Conservation (phyloP, 2,797 vertebrate genomes). For the Mionectes olivaceus region DNA sequence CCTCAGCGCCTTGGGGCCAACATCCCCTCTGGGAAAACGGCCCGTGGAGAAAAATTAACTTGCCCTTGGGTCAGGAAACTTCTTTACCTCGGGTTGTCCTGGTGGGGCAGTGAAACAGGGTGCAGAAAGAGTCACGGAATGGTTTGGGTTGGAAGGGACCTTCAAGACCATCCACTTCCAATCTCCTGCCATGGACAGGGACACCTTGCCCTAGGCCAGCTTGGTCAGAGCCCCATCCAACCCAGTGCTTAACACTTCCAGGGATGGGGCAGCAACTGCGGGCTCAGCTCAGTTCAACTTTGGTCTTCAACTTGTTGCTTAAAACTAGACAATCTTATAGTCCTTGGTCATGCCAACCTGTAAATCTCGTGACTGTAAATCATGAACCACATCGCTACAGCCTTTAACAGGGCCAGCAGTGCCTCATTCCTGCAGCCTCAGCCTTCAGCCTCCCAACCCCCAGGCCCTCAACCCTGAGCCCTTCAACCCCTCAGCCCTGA, state of each 20-base stretch:
- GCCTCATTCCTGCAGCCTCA: neutral
- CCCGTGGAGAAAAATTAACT: neutral
- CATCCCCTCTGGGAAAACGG: neutral
- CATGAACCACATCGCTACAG: neutral
- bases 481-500: neutral
- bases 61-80: neutral
- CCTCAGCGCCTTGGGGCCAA: neutral
- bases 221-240: neutral
- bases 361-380: neutral
- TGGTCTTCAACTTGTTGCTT: neutral
- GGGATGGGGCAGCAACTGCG: neutral
- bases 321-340: neutral
- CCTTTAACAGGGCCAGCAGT: neutral
- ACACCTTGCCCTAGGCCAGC: neutral
- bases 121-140: accelerated
- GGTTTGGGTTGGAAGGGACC: neutral
- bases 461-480: neutral
- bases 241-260: neutral
- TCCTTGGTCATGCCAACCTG: neutral
- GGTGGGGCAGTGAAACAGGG: accelerated
- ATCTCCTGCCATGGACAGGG: no score
- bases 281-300: neutral
- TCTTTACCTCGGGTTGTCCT: neutral
- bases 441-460: neutral
- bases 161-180: neutral